A percentile compares a stretch with the other conserved stretches of the same genome.
Conservation (phyloP, 2,888 invertebrate genomes). For the Psylliodes chrysocephalus region DNA sequence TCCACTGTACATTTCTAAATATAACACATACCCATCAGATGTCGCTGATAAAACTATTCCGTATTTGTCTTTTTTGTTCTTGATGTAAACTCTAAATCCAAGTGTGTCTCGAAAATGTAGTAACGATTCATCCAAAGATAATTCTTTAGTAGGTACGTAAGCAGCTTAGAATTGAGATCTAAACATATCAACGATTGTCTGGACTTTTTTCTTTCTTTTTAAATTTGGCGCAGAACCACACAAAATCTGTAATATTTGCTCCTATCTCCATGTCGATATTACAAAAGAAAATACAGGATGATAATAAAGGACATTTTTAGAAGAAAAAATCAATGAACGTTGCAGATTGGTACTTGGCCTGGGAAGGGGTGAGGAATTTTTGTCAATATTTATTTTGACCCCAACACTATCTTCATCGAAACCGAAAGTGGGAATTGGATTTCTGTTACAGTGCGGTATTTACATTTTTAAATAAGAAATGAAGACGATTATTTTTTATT, state of each 20-base stretch:
- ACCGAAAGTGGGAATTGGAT: too few species aligned
- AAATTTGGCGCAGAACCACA: not conserved
- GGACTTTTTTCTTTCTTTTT: slow-evolving; percentile 12
- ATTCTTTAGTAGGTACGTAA: slow-evolving; percentile 17
- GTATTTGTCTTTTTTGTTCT: slow-evolving; percentile 23
- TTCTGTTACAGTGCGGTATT: too few species aligned
- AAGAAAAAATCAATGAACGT: too few species aligned
- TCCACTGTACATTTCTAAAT: slow-evolving; percentile 28
- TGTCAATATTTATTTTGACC: too few species aligned
- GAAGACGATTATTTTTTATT: slow-evolving; percentile 35
- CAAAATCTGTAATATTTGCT: slow-evolving; percentile 8
- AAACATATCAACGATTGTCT: slow-evolving; percentile 16
- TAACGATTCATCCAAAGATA: slow-evolving; percentile 23
- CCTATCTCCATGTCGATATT: slow-evolving; percentile 4
- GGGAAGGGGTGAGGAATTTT: too few species aligned
- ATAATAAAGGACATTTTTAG: not conserved
- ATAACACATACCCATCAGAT: slow-evolving; percentile 19
- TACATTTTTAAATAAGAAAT: too few species aligned
- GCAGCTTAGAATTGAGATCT: slow-evolving; percentile 12
- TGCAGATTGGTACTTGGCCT: too few species aligned
- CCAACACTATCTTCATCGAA: too few species aligned
- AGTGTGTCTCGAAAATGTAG: slow-evolving; percentile 24
- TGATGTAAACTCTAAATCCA: slow-evolving; percentile 25
- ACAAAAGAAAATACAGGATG: not conserved
- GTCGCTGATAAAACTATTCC: not conserved